Base-by-base conservation (phyloP, 37 sponge, comb jelly and placozoan genomes). In the Chondrilla cf. caribensis region DNA sequence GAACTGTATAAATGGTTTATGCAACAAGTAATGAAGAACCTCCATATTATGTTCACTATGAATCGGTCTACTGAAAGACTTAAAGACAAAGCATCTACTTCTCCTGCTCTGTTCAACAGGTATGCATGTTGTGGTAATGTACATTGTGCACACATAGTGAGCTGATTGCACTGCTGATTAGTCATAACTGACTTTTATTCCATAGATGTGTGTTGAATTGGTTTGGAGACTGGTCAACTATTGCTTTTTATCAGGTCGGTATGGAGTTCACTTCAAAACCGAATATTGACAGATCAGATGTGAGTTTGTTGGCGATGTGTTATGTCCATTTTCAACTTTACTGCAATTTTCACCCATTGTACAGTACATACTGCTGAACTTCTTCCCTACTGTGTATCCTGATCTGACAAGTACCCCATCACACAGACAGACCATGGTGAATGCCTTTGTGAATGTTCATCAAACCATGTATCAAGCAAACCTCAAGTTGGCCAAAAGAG, bases 1-100 rank as follows among this genome's bases (percentile, higher is more conserved):
- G 98, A 97, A 40, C 92, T 97, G 38, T 97, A 97, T 85, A 93
- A 97, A 60, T 97, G 98, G 98, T 97, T 97, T 81, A 97, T 93
- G 6, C 82, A 93, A 2, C 91, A 96, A 67, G 93, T 95, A 39
- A 97, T 97, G 93, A 68, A 75, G 24, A 97, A 97, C 75, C 89
- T 97, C 0, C 98, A 97, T 67, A 93, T 97, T n/a, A 94, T 97
- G 32, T 97, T 97, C 82, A 97, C 98, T 31, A 97, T 97, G 98
- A 97, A 97, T 59, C 98, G 96, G 0, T 93, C 96, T 31, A 83
- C 93, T 57, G 98, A 97, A 64, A 96, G 98, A 28, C 94, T 97
- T 22, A 97, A 97, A 81, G 96, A 95, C 81, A 72, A 93, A 70
- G 96, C 96, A 0, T 91, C 96, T 36, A 97, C 98, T 35, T 97